Evolutionary conservation across 2,888 invertebrate genomes (phyloP), one percentile per base, ranked within the genome.

Genomic region (Furcula furcula): DNA sequence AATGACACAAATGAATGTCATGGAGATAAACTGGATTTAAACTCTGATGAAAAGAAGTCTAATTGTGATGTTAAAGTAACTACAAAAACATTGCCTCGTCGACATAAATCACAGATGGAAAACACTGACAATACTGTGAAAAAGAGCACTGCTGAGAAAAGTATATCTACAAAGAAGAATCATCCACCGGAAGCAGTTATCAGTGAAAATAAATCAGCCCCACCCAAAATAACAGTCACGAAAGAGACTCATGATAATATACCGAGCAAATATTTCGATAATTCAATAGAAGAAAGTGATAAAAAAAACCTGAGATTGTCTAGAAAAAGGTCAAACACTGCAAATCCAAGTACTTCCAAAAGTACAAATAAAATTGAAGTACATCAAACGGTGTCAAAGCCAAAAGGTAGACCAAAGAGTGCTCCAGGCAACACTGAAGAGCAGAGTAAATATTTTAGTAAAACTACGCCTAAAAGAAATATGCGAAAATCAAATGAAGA

Each of bases 361-460:
- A 36, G 12, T 22, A 13, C 25, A 20, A 36, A 15, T 22, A 36
- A 35, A 30, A 21, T 29, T 14, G 34, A 44, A 18, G 40, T 28
- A 40, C 54, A 49, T 32, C 31, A 20, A 31, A 44, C 31, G 20
- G 18, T 34, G 11, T 11, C 20, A 37, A 51, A 49, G 29, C 23
- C 31, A 69, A 74, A 60, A 33, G 7, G 57, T 4, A 42, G 86
- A 53, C 74, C 79, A 15, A 80, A 69, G 58, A 88, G 84, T 62
- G 74, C 69, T 7, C 75, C 81, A 26, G 65, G 58, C 1, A 56
- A 33, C 32, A 23, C 43, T 37, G 35, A 49, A 6, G 70, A 74
- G 46, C 75, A 64, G 51, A 87, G 82, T 46, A 79, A 80, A 72
- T 86, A 84, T 60, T 85, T 85, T 16, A 44, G 44, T 20, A 43